Evolutionary conservation across 2,797 vertebrate genomes (phyloP).

Genomic region (Rhinella marina): DNA sequence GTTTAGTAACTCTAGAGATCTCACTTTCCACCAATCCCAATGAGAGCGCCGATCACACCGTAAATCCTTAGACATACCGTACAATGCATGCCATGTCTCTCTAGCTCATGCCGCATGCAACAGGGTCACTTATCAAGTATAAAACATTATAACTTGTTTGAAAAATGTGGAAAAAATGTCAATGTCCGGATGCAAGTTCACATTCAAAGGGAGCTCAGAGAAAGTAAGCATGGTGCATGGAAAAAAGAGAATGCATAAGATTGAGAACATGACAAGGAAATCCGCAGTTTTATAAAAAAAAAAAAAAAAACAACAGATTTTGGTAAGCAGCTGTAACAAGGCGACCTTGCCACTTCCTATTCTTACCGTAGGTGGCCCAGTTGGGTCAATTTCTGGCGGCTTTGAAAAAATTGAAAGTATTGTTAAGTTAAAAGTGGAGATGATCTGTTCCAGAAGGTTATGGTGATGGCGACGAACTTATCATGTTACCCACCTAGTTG

Average conservation of each 20-base stretch:
- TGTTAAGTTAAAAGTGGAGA: slow-evolving; percentile 79
- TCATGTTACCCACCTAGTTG: background rate
- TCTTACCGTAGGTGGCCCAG: slow-evolving; percentile 99
- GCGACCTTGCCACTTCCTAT: slow-evolving; percentile 71
- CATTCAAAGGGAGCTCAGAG: slow-evolving; percentile 16
- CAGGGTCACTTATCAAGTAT: background rate
- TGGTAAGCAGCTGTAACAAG: slow-evolving; percentile 1
- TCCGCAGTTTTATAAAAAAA: slow-evolving; percentile 65
- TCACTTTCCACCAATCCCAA: slow-evolving; percentile 34
- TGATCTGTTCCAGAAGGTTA: background rate
- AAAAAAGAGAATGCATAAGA: slow-evolving; percentile 68
- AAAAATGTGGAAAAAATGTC: background rate
- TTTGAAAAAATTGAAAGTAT: slow-evolving; percentile 96
- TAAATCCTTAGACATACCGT: slow-evolving; percentile 52
- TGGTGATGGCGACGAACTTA: background rate
- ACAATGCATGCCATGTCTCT: slow-evolving; percentile 21
- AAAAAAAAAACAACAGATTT: slow-evolving; percentile 77
- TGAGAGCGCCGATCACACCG: slow-evolving; percentile 22
- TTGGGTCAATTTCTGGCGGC: slow-evolving; percentile 98
- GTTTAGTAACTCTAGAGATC: background rate
- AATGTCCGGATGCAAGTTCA: background rate
- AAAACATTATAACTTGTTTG: background rate
- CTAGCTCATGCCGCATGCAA: slow-evolving; percentile 51
- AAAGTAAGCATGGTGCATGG: slow-evolving; percentile 61
- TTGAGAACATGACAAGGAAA: slow-evolving; percentile 66